Percentiles rank a stretch among this genome's conserved stretches.
Evolutionary conservation across 2,113 vertebrate species (phyloP).

Genomic region (Larimichthys crocea): DNA sequence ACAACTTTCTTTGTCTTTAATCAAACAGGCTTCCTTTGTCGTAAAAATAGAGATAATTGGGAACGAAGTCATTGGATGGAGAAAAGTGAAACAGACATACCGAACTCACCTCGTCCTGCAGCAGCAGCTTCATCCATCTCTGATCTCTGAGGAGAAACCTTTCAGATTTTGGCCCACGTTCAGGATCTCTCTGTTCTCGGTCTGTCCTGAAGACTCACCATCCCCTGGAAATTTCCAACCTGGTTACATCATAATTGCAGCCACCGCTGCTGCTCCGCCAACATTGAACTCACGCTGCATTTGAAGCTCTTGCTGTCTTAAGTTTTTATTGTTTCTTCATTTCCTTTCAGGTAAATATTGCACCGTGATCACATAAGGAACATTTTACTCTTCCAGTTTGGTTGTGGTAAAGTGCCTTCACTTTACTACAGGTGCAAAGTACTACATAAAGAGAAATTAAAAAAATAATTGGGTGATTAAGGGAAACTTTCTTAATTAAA

Average conservation of each 20-base stretch:
- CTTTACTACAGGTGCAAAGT: background rate
- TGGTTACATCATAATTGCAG: background rate
- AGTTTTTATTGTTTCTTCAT: background rate
- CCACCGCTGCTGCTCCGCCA: background rate
- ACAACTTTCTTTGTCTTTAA: background rate
- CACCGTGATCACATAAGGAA: background rate
- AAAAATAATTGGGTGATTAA: background rate
- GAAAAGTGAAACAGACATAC: background rate
- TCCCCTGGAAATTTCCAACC: slow-evolving; percentile 10
- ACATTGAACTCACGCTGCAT: background rate
- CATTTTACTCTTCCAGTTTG: background rate
- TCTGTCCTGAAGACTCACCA: slow-evolving; percentile 1
- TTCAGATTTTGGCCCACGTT: background rate
- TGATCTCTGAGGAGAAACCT: slow-evolving; percentile 42
- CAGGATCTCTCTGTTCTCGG: slow-evolving; percentile 33
- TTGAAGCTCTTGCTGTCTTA: background rate
- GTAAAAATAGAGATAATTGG: slow-evolving; percentile 5
- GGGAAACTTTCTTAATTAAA: slow-evolving; percentile 19
- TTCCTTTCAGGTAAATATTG: slow-evolving; percentile 2
- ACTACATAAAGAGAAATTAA: background rate
- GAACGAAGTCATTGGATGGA: background rate
- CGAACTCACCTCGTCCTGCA: slow-evolving; percentile 10
- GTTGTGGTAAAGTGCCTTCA: background rate
- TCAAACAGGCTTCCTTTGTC: no score
- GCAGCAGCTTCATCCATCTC: slow-evolving; percentile 55